Evolutionary conservation across 2,797 vertebrate species (phyloP).

Genomic region (Selene dorsalis): DNA sequence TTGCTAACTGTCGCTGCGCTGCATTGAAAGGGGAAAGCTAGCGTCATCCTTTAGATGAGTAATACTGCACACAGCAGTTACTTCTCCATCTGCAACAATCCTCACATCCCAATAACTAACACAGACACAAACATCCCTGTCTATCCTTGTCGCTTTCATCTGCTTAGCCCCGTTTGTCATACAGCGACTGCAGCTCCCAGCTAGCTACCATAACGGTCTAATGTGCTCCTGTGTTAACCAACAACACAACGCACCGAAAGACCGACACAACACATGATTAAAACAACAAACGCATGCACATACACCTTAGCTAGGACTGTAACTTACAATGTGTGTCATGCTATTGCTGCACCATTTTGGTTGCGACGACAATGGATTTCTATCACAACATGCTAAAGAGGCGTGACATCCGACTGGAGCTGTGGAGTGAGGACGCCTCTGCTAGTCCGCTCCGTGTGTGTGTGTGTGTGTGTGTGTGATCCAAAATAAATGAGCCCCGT

Average conservation of each 20-base stretch:
- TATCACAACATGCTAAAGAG: slow-evolving; percentile 59
- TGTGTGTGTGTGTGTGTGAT: background rate
- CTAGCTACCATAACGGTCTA: slow-evolving; percentile 52
- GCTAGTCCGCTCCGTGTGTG: slow-evolving; percentile 18
- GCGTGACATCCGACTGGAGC: slow-evolving; percentile 33
- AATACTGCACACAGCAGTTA: background rate
- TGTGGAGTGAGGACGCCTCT: slow-evolving; percentile 35
- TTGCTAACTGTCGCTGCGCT: slow-evolving; percentile 27
- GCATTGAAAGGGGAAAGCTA: background rate
- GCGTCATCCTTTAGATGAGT: background rate
- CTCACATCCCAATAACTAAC: background rate
- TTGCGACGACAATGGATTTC: slow-evolving; percentile 52
- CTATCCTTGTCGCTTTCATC: background rate
- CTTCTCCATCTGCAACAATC: background rate
- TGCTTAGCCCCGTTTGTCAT: slow-evolving; percentile 9
- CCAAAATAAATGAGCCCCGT: slow-evolving; percentile 12
- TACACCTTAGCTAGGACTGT: slow-evolving; percentile 7
- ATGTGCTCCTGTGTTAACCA: background rate
- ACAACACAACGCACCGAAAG: slow-evolving; percentile 34
- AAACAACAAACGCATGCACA: slow-evolving; percentile 44
- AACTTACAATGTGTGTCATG: slow-evolving; percentile 69
- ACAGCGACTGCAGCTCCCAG: slow-evolving; percentile 11
- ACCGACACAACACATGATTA: background rate
- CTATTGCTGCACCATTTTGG: slow-evolving; percentile 82
- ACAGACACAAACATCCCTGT: background rate